These are phyloP conservation scores for Drosophila lini DNA, from an alignment of 1,140 invertebrate genomes.

Conservation along the genomic window DNA sequence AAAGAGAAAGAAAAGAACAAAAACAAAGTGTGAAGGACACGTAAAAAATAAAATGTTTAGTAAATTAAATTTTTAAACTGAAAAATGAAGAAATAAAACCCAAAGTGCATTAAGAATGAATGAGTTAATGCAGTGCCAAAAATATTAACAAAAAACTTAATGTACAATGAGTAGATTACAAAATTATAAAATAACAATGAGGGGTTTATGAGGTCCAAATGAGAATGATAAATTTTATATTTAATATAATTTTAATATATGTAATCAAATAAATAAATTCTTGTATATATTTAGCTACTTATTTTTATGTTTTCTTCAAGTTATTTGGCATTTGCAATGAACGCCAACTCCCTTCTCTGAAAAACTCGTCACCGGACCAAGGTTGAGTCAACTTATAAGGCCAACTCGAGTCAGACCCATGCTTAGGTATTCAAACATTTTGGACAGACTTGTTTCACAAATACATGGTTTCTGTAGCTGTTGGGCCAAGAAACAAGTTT, in stretches of 20 bases:
- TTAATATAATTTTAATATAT: not conserved
- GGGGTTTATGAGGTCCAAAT: not conserved
- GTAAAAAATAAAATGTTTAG: conserved; percentile 63
- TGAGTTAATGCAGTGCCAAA: conserved; percentile 9
- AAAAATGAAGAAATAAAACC: conserved; percentile 35
- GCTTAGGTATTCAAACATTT: conserved; percentile 40
- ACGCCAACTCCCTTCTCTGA: conserved; percentile 29
- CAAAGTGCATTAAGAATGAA: conserved; percentile 11
- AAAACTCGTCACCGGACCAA: conserved; percentile 46
- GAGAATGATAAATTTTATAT: not conserved
- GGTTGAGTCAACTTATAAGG: conserved; percentile 53
- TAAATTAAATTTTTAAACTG: conserved; percentile 41
- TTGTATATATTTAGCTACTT: not conserved
- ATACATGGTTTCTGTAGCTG: conserved; percentile 6
- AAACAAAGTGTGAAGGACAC: conserved; percentile 62
- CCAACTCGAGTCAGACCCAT: conserved; percentile 35
- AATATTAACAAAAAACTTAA: conserved; percentile 8
- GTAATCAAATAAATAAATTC: not conserved
- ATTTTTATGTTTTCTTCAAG: not conserved
- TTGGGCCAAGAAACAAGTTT: conserved; percentile 62
- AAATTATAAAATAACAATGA: conserved; percentile 12
- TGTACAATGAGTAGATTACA: conserved; percentile 1
- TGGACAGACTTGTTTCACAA: conserved; percentile 45
- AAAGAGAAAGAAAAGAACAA: conserved; percentile 78
- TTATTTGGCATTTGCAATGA: conserved; percentile 17